These are phyloP conservation scores for Troides helena DNA, from an alignment of 2,888 invertebrate genomes.

Conservation along the genomic window DNA sequence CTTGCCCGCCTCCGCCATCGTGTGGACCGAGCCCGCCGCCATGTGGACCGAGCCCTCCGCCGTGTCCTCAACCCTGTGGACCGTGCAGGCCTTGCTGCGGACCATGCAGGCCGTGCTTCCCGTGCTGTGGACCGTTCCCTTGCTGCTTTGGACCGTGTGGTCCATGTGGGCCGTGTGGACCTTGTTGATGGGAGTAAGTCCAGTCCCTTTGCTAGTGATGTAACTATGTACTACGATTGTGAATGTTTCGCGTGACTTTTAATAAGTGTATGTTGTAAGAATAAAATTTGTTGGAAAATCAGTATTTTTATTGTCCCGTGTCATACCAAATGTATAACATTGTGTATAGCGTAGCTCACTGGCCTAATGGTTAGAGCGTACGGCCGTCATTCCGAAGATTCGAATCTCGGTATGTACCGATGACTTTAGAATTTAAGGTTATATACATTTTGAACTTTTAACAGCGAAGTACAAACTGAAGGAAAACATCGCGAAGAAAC, in stretches of 20 bases:
- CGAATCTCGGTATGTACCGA: no score
- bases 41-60: conserved; percentile 40
- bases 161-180: conserved; percentile 34
- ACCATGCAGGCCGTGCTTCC: conserved; percentile 32
- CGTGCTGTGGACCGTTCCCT: conserved; percentile 30
- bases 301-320: not conserved
- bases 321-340: no score
- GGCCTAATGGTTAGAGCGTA: no score
- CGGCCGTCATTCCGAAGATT: no score
- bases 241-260: conserved; percentile 10
- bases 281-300: conserved; percentile 13
- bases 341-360: no score
- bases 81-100: conserved; percentile 46
- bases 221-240: conserved; percentile 8
- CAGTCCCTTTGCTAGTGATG: not conserved
- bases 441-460: no score
- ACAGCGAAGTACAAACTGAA: no score
- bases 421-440: no score
- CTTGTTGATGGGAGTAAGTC: conserved; percentile 29
- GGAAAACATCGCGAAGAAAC: no score
- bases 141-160: conserved; percentile 30
- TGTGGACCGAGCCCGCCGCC: conserved; percentile 48
- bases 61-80: conserved; percentile 48
- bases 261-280: conserved; percentile 24
- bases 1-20: conserved; percentile 30